Conservation (phyloP, 2,113 vertebrate genomes). For the Pseudorasbora parva region DNA sequence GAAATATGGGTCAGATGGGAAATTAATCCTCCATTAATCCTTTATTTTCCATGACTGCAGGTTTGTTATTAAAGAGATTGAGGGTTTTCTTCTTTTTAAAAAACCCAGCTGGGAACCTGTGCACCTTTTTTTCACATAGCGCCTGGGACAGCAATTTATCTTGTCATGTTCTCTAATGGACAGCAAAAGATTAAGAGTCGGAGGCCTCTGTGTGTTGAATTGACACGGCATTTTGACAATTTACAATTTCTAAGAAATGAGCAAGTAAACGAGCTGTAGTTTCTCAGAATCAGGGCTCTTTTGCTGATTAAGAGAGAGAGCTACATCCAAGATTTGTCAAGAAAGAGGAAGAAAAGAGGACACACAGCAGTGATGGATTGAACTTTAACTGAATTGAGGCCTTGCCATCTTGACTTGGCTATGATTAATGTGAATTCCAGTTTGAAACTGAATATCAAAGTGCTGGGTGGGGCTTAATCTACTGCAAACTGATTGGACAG, state of each 20-base stretch:
- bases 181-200: conserved; percentile 27
- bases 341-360: conserved; percentile 4
- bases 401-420: background rate
- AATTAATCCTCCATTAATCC: conserved; percentile 43
- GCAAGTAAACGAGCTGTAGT: background rate
- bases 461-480: background rate
- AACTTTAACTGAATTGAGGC: background rate
- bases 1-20: conserved; percentile 53
- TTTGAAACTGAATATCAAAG: background rate
- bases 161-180: conserved; percentile 29
- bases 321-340: background rate
- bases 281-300: conserved; percentile 34
- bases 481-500: background rate
- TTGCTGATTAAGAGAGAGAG: conserved; percentile 28
- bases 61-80: conserved; percentile 49
- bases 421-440: background rate
- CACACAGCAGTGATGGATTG: background rate
- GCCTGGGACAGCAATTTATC: conserved; percentile 4
- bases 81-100: conserved; percentile 42
- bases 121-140: background rate
- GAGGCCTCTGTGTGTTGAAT: conserved; percentile 22
- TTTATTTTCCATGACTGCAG: conserved; percentile 47
- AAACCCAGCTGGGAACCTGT: conserved; percentile 22
- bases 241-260: conserved; percentile 40
- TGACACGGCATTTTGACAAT: conserved; percentile 48